Conservation (phyloP, 1,140 invertebrate genomes). For the Periplaneta americana region DNA sequence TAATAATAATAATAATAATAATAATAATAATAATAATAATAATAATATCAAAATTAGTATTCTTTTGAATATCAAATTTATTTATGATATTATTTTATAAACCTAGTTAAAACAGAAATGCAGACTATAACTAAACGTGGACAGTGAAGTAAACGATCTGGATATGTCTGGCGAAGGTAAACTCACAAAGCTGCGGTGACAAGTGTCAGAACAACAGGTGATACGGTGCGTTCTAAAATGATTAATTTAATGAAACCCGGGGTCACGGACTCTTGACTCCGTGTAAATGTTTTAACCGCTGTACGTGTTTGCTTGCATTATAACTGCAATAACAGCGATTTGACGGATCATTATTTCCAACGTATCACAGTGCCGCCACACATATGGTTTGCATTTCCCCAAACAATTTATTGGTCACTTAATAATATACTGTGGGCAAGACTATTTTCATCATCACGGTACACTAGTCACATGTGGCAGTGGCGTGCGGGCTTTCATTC, state of each 20-base stretch:
- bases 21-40: too few relatives aligned
- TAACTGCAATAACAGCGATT: background rate
- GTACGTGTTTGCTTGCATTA: background rate
- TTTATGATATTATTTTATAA: too few relatives aligned
- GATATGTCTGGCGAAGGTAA: too few relatives aligned
- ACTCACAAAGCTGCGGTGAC: background rate
- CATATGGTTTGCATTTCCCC: background rate
- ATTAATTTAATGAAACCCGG: background rate
- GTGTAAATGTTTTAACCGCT: background rate
- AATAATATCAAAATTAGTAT: too few relatives aligned
- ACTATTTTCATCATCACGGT: background rate
- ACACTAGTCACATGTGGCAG: background rate
- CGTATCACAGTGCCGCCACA: background rate
- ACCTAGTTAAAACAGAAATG: too few relatives aligned
- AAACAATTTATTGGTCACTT: background rate
- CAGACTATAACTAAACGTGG: too few relatives aligned
- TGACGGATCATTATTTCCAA: background rate
- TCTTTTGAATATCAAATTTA: too few relatives aligned
- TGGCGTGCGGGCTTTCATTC: background rate
- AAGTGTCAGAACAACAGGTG: background rate
- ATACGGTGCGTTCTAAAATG: background rate
- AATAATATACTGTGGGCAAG: background rate
- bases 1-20: too few relatives aligned
- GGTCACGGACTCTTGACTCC: background rate
- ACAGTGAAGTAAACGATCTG: too few relatives aligned